These are phyloP conservation scores for Drosophila kohkoa DNA, from an alignment of 1,140 invertebrate species.

Conservation along the genomic window DNA sequence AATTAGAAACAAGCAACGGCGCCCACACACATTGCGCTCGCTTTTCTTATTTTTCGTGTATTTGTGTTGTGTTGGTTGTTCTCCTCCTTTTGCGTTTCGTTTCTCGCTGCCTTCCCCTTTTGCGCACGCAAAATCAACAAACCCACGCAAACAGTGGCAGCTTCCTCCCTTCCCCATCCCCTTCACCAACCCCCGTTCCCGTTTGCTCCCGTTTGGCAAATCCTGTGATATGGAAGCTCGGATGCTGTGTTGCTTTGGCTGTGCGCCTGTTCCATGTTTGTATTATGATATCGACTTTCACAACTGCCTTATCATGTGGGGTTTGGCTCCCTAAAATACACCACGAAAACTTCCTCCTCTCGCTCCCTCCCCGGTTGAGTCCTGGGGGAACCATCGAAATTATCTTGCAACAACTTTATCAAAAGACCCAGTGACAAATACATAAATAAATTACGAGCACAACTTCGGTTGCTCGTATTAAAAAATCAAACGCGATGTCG, in stretches of 20 bases:
- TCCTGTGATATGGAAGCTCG: conserved; percentile 41
- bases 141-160: conserved; percentile 61
- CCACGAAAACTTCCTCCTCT: not conserved
- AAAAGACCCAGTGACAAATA: conserved; percentile 74
- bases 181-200: conserved; percentile 12
- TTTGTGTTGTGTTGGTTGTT: too few species aligned
- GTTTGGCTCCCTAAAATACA: not conserved
- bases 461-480: conserved; percentile 11
- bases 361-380: conserved; percentile 3
- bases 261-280: conserved; percentile 80
- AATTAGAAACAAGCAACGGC: conserved; percentile 67
- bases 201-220: conserved; percentile 1
- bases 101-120: conserved; percentile 30
- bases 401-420: conserved; percentile 79
- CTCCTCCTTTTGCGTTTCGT: conserved; percentile 45
- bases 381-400: conserved; percentile 62
- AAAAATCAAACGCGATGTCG: conserved; percentile 40
- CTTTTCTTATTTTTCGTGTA: not conserved
- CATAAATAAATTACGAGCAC: conserved; percentile 75
- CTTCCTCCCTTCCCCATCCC: not conserved
- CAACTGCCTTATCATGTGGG: conserved; percentile 59
- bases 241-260: conserved; percentile 41
- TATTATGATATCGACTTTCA: conserved; percentile 83
- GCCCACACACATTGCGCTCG: conserved; percentile 40
- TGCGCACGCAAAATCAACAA: conserved; percentile 69